Base-by-base conservation (phyloP, 1,140 invertebrate species). In the Wasmannia auropunctata region DNA sequence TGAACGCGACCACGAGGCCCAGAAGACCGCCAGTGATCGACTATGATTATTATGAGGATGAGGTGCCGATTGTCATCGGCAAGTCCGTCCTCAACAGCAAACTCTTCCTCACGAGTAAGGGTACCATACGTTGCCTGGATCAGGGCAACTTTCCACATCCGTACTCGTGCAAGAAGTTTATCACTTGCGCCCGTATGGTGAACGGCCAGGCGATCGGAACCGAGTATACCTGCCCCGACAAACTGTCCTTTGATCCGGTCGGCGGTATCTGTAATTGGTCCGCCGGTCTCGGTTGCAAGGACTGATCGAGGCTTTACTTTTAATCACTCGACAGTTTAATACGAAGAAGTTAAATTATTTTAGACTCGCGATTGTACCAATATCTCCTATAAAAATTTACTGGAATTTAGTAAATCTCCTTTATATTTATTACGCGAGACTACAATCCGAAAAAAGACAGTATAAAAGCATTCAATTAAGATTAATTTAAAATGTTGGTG, bases 201-300 rank as follows among this genome's bases (percentile, higher is more conserved):
- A 97, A 96, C 89, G 97, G 97, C 46, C 95, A 96, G 28, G 96
- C 98, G 0, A 94, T 98, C 0, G 98, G 97, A 2, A 98, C 97
- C 96, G 98, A 98, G 86, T 98, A 98, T 93, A 97, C 97, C 0
- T 98, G 98, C 93, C 98, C 98, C 0, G 96, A 97, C 79, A 97
- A 97, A 34, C 94, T 98, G 0, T 97, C 97, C 77, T 98, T 98
- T 92, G 98, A 98, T 94, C 98, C 98, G 0, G 96, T 98, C 5
- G 98, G 98, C 22, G 98, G 98, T 28, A 98, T 98, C 87, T 98
- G 98, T 92, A 98, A 98, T 93, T 98, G 98, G 98, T 97, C 97
- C 1, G 96, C 97, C 5, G 97, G 97, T 4, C 94, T 97, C 43
- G 97, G 97, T 11, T 98, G 97, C 90, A 96, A 96, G 85, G 96